phyloP scores from a whole-genome alignment of 1,140 invertebrate genomes.

The Ceratina australensis region DNA sequence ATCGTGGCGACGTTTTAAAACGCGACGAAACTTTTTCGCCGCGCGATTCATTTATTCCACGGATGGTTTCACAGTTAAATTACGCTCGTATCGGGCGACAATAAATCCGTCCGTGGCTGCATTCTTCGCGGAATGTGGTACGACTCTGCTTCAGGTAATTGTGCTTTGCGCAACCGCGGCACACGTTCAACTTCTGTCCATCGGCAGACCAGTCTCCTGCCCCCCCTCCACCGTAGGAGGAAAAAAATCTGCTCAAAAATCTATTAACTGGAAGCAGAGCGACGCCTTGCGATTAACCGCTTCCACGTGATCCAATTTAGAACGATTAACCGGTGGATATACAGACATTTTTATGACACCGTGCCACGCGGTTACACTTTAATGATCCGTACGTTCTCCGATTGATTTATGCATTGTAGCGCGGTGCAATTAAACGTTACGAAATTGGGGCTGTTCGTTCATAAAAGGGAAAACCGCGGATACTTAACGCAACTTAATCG shows the following conservation, averaged over 20 bases:
- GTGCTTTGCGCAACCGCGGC: slow-evolving; percentile 37
- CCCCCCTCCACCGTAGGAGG: too few species aligned
- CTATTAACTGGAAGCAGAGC: too few species aligned
- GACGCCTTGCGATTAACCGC: too few species aligned
- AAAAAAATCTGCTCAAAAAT: too few species aligned
- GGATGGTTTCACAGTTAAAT: background rate
- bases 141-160: slow-evolving; percentile 36
- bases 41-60: background rate
- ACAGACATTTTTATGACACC: too few species aligned
- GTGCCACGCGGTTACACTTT: too few species aligned
- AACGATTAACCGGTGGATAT: too few species aligned
- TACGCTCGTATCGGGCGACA: background rate
- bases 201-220: background rate
- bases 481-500: slow-evolving; percentile 36
- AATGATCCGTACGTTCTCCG: too few species aligned
- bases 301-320: too few species aligned
- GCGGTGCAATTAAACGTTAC: background rate
- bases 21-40: background rate
- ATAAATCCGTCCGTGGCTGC: slow-evolving; percentile 25
- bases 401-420: background rate
- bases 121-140: slow-evolving; percentile 34
- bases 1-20: background rate
- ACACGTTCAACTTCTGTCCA: slow-evolving; percentile 29
- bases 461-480: background rate
- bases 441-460: too few species aligned